Evolutionary conservation across 2,797 vertebrate species (phyloP).

Genomic region (Betta splendens): DNA sequence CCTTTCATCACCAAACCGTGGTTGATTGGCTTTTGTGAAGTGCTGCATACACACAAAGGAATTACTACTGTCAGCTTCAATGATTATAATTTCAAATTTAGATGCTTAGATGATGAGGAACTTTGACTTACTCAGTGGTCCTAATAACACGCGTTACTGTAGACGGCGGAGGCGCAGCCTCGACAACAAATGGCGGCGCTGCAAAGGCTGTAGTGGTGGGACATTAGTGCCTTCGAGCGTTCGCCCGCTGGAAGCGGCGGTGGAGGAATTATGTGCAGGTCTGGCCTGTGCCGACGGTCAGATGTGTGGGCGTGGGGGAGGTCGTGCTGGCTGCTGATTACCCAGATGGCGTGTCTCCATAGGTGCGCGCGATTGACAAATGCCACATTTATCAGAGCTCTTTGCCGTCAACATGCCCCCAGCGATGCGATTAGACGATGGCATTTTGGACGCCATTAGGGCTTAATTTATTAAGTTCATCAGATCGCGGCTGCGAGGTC

Average conservation of each 20-base stretch:
- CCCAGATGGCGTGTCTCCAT: constrained; percentile 60
- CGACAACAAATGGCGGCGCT: not conserved
- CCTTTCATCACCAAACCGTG: constrained; percentile 7
- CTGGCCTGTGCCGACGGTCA: constrained; percentile 44
- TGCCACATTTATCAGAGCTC: constrained; percentile 35
- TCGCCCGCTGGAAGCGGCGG: constrained; percentile 12
- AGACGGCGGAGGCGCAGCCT: not conserved
- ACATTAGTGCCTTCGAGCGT: constrained; percentile 6
- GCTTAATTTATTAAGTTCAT: constrained; percentile 28
- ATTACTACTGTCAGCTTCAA: not conserved
- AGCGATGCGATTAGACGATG: constrained; percentile 11
- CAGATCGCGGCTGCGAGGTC: constrained; percentile 1
- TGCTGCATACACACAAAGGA: constrained; percentile 1
- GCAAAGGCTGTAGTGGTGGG: not conserved
- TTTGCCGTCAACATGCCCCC: constrained; percentile 18
- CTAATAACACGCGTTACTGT: not conserved
- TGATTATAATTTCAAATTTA: constrained; percentile 8
- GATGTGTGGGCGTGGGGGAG: constrained; percentile 60
- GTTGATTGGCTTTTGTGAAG: constrained; percentile 16
- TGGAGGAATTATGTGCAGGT: constrained; percentile 13
- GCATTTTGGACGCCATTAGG: constrained; percentile 13
- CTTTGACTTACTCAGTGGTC: not conserved
- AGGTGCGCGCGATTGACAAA: constrained; percentile 41
- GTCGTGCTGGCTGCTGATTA: constrained; percentile 64
- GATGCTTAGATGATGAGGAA: not conserved